phyloP scores from a whole-genome alignment of 2,113 vertebrate species.

The Osmerus mordax region DNA sequence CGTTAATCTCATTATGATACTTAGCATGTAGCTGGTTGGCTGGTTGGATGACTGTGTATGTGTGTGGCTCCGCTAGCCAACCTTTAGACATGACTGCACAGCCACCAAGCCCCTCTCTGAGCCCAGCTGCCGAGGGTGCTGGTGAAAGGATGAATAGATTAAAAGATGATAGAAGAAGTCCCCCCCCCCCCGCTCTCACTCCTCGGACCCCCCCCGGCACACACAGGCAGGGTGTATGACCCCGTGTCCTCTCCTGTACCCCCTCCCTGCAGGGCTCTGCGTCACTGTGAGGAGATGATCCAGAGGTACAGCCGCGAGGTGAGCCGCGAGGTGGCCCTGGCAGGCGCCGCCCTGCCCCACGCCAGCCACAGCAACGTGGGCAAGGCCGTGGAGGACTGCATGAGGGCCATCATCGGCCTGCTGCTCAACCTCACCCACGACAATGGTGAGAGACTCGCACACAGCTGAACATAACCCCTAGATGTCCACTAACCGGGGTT shows the following conservation, averaged over 20 bases:
- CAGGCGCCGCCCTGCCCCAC: conserved; percentile 67
- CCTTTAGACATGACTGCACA: conserved; percentile 3
- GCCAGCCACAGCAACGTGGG: conserved; percentile 82
- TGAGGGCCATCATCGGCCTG: conserved; percentile 94
- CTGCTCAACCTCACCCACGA: conserved; percentile 96
- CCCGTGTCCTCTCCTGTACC: not conserved
- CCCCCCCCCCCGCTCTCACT: not conserved
- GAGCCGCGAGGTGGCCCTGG: conserved; percentile 74
- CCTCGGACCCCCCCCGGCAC: not conserved
- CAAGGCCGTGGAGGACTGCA: conserved; percentile 94
- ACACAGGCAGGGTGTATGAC: too few species aligned
- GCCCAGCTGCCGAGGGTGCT: too few species aligned
- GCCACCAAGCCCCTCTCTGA: too few species aligned
- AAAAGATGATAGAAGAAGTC: too few species aligned
- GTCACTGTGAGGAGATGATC: conserved; percentile 90
- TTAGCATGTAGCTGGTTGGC: conserved; percentile 32
- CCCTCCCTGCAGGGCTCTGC: conserved; percentile 74
- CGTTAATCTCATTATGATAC: conserved; percentile 50
- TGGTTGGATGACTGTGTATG: conserved; percentile 30
- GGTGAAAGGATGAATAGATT: too few species aligned
- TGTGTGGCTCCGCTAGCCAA: not conserved
- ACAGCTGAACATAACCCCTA: not conserved
- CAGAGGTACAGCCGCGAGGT: conserved; percentile 85
- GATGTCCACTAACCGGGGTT: too few species aligned
- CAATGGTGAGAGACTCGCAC: conserved; percentile 77